phyloP scores from a whole-genome alignment of 2,888 invertebrate genomes.

The Pseudanteris insignis region DNA sequence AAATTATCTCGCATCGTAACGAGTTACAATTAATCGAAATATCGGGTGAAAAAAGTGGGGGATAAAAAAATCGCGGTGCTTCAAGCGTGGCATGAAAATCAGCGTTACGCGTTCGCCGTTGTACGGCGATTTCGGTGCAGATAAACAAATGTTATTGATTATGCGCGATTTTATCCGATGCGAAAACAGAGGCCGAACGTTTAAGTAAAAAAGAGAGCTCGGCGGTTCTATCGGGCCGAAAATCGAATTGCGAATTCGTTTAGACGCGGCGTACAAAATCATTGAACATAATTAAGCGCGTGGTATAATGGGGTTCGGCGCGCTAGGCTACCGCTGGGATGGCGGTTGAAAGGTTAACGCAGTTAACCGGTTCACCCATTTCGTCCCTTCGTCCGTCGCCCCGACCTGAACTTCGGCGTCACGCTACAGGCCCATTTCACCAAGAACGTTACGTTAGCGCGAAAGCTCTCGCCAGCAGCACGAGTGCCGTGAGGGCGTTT shows the following conservation, averaged over 20 bases:
- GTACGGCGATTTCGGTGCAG: too few relatives aligned
- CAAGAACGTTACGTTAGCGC: constrained; percentile 50
- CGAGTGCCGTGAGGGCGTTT: constrained; percentile 56
- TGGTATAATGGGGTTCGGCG: constrained; percentile 53
- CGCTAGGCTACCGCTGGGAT: constrained; percentile 48
- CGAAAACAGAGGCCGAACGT: not conserved
- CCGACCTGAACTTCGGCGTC: constrained; percentile 34
- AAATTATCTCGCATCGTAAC: too few relatives aligned
- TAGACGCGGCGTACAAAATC: constrained; percentile 62
- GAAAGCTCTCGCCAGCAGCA: constrained; percentile 51
- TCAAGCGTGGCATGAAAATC: too few relatives aligned
- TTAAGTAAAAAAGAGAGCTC: constrained; percentile 7
- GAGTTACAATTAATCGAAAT: too few relatives aligned
- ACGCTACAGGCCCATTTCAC: constrained; percentile 51
- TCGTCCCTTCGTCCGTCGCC: constrained; percentile 40
- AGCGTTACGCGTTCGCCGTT: too few relatives aligned
- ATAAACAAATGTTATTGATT: too few relatives aligned
- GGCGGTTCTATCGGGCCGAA: constrained; percentile 43
- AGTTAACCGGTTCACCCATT: constrained; percentile 57
- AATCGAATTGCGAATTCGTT: constrained; percentile 63
- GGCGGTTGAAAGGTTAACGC: constrained; percentile 64
- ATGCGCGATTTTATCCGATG: too few relatives aligned
- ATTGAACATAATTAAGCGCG: constrained; percentile 62
- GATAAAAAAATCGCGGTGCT: too few relatives aligned
- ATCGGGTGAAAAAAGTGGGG: too few relatives aligned